Conservation (phyloP, 2,797 vertebrate genomes). For the Synaphobranchus kaupii region DNA sequence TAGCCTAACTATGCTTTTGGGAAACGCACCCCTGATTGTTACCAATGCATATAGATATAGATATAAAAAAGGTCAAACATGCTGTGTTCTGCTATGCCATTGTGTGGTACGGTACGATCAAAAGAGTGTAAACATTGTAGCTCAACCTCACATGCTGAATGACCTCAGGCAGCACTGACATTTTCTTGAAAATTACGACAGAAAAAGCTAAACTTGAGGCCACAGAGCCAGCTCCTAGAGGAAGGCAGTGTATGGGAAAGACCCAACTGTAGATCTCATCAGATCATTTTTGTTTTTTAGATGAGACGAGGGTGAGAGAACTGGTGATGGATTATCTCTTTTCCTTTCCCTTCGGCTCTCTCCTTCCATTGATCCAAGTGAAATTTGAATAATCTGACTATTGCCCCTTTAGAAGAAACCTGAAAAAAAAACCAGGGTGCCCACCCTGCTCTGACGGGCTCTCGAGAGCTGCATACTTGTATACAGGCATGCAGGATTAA, state of each 20-base stretch:
- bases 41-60: no score
- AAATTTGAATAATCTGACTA: slow-evolving; percentile 2
- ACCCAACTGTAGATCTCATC: slow-evolving; percentile 27
- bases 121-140: slow-evolving; percentile 11
- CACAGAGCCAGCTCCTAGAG: slow-evolving; percentile 22
- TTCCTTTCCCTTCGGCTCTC: not conserved
- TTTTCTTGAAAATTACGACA: slow-evolving; percentile 23
- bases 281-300: slow-evolving; percentile 4
- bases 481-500: not conserved
- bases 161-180: slow-evolving; percentile 19
- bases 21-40: no score
- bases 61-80: no score
- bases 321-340: not conserved
- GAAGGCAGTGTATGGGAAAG: slow-evolving; percentile 11
- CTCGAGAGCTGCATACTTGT: not conserved
- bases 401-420: not conserved
- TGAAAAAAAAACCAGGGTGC: not conserved
- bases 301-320: slow-evolving; percentile 20
- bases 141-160: not conserved
- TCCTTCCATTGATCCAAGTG: slow-evolving; percentile 6
- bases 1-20: no score
- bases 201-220: slow-evolving; percentile 18
- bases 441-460: not conserved
- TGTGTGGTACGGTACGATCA: not conserved
- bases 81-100: not conserved